Evolutionary conservation across 1,140 invertebrate genomes (phyloP).

Genomic region (Drosophila tristis): DNA sequence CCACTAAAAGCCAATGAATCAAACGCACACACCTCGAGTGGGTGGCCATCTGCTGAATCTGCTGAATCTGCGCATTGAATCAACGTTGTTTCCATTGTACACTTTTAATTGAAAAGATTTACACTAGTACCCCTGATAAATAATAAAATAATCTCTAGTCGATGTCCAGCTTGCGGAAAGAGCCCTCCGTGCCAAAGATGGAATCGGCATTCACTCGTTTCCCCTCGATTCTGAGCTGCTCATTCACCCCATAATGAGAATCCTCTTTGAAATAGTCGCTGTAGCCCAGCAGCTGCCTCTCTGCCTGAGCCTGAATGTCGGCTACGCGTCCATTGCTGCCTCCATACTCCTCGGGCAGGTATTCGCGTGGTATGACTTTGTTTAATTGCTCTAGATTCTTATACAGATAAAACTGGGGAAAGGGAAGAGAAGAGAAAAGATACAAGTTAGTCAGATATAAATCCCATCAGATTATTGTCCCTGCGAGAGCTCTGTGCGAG

Average conservation of each 20-base stretch:
- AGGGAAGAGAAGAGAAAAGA: neutral
- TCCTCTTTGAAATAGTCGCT: conserved; percentile 85
- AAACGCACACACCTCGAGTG: conserved; percentile 11
- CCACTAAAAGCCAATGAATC: conserved; percentile 57
- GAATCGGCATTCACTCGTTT: conserved; percentile 84
- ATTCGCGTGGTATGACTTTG: conserved; percentile 84
- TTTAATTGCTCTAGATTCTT: conserved; percentile 82
- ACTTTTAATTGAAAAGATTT: conserved; percentile 32
- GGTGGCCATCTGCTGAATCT: conserved; percentile 20
- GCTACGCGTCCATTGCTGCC: conserved; percentile 84
- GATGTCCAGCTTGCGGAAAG: conserved; percentile 85
- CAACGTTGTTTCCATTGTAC: neutral
- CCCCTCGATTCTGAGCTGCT: conserved; percentile 85
- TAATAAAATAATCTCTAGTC: conserved; percentile 52
- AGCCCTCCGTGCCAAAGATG: conserved; percentile 86
- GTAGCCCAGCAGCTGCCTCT: conserved; percentile 84
- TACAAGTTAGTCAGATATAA: neutral
- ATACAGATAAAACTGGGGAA: conserved; percentile 85
- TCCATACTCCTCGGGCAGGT: conserved; percentile 86
- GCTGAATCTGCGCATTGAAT: neutral
- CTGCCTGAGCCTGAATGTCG: conserved; percentile 85
- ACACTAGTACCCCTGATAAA: conserved; percentile 2
- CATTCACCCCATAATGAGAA: conserved; percentile 85
- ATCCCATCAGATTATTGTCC: too few species aligned
- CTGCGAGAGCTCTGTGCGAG: too few species aligned